Conservation (phyloP, 37 sponge, comb jelly and placozoan genomes). For the Corticium candelabrum region DNA sequence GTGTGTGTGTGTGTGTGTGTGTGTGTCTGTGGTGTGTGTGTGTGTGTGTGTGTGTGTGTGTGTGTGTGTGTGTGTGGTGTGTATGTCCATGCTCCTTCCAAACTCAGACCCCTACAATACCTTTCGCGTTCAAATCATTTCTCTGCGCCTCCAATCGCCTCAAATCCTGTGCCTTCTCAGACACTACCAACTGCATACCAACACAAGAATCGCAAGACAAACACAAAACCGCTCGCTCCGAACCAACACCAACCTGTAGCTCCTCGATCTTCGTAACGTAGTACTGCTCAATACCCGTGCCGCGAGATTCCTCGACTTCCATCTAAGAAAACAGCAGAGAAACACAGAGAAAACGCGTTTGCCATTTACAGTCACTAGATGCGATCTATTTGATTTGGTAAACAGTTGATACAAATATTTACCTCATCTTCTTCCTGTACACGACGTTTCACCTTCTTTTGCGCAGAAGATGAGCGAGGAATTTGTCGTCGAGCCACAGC, state of each 20-base stretch:
- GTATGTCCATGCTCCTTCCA: no score
- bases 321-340: constrained; percentile 18
- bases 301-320: constrained; percentile 31
- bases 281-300: constrained; percentile 58
- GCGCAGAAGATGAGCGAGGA: no score
- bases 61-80: no score
- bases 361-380: no score
- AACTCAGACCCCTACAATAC: constrained; percentile 15
- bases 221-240: neutral
- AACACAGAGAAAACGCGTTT: no score
- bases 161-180: constrained; percentile 86
- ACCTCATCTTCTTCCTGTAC: no score
- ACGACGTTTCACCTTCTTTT: no score
- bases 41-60: neutral
- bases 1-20: neutral
- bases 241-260: constrained; percentile 45
- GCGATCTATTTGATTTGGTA: no score
- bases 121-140: constrained; percentile 97
- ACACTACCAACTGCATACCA: constrained; percentile 37
- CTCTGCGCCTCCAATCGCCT: constrained; percentile 94
- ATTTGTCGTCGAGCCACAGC: no score
- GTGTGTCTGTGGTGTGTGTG: no score
- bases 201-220: neutral
- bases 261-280: constrained; percentile 94
- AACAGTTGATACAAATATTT: no score